Evolutionary conservation across 1,140 invertebrate genomes (phyloP).

Genomic region (Drosophila auraria): DNA sequence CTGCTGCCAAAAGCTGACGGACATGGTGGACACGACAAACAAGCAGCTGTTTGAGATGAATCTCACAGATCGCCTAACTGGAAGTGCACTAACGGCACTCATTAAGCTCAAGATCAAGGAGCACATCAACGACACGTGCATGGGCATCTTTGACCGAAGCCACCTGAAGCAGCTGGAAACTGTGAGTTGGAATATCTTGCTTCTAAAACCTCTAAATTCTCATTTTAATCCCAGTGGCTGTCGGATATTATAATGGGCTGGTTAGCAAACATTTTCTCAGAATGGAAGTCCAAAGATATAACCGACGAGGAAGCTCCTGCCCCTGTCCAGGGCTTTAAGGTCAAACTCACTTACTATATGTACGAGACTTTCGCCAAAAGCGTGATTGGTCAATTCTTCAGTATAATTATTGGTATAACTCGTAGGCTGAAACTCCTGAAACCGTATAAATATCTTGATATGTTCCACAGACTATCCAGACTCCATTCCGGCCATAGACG

Average conservation of each 20-base stretch:
- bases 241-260: slow-evolving; percentile 93
- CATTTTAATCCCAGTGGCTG: slow-evolving; percentile 88
- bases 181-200: slow-evolving; percentile 83
- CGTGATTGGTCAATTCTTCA: slow-evolving; percentile 96
- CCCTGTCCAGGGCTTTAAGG: slow-evolving; percentile 89
- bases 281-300: slow-evolving; percentile 86
- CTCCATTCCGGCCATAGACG: slow-evolving; percentile 96
- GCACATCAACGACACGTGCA: slow-evolving; percentile 92
- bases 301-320: slow-evolving; percentile 86
- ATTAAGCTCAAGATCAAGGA: slow-evolving; percentile 92
- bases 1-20: slow-evolving; percentile 90
- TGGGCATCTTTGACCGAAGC: slow-evolving; percentile 93
- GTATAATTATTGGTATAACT: slow-evolving; percentile 94
- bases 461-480: slow-evolving; percentile 93
- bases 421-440: no score
- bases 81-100: slow-evolving; percentile 92
- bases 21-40: slow-evolving; percentile 92
- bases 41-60: slow-evolving; percentile 90
- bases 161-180: slow-evolving; percentile 90
- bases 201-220: background rate
- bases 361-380: slow-evolving; percentile 95
- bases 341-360: slow-evolving; percentile 93
- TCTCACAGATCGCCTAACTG: slow-evolving; percentile 91
- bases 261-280: slow-evolving; percentile 92
- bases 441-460: no score